phyloP scores from a whole-genome alignment of 2,888 invertebrate species.

The Apomyelois bistriatella region DNA sequence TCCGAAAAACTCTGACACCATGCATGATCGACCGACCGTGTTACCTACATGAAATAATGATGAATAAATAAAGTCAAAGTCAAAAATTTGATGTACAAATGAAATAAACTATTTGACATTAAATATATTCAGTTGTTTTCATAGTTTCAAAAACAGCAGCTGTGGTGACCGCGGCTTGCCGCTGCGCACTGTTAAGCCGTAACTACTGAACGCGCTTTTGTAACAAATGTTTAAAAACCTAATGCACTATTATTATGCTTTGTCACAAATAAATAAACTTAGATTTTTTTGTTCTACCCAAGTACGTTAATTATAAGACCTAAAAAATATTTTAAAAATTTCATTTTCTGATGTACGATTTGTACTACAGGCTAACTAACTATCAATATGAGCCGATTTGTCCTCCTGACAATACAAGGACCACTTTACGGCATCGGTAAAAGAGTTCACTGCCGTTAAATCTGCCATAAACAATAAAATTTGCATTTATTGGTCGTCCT shows the following conservation, averaged over 20 bases:
- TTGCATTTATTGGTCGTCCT: slow-evolving; percentile 78
- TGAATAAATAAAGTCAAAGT: too few relatives aligned
- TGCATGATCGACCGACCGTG: too few relatives aligned
- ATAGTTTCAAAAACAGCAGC: slow-evolving; percentile 5
- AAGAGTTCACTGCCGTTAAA: slow-evolving; percentile 75
- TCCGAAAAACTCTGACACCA: too few relatives aligned
- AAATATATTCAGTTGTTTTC: slow-evolving; percentile 2
- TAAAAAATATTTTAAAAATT: too few relatives aligned
- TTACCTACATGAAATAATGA: too few relatives aligned
- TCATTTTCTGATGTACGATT: too few relatives aligned
- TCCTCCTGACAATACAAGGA: slow-evolving; percentile 45
- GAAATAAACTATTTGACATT: neutral
- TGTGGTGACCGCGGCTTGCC: slow-evolving; percentile 4
- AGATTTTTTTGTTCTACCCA: too few relatives aligned
- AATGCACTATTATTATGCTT: neutral
- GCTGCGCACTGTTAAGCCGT: neutral
- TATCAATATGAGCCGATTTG: slow-evolving; percentile 45
- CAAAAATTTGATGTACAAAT: too few relatives aligned
- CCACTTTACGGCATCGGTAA: slow-evolving; percentile 69
- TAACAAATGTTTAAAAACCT: neutral
- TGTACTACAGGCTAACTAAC: slow-evolving; percentile 23
- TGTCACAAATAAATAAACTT: neutral
- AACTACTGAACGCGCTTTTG: neutral
- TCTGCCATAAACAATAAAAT: slow-evolving; percentile 78
- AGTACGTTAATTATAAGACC: too few relatives aligned